These are phyloP conservation scores for Phalanger gymnotis DNA, from an alignment of 2,797 vertebrate genomes.

Conservation along the genomic window DNA sequence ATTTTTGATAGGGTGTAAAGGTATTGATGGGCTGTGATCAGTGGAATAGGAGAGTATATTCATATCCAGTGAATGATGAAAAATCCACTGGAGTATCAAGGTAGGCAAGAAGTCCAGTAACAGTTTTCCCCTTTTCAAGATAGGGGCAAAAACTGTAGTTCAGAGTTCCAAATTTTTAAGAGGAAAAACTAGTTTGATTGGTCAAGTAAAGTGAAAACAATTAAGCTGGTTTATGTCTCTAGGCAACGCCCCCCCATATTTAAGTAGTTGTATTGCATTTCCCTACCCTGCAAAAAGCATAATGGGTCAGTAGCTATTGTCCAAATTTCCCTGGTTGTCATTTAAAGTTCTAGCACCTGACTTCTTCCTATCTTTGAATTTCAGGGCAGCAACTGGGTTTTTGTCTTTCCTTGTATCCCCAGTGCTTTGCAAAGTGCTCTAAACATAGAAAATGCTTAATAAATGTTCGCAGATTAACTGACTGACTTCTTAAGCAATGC, in stretches of 20 bases:
- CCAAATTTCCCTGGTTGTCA: background rate
- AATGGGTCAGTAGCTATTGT: background rate
- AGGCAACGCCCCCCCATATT: background rate
- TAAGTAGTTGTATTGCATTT: background rate
- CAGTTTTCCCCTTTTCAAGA: constrained; percentile 48
- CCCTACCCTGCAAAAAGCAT: background rate
- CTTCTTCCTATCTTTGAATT: background rate
- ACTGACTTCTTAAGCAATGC: background rate
- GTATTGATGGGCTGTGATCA: background rate
- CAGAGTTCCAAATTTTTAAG: constrained; percentile 3
- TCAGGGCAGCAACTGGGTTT: background rate
- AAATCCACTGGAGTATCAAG: background rate
- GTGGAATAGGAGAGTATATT: background rate
- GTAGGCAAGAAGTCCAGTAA: background rate
- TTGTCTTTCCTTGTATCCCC: background rate
- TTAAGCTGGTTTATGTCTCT: background rate
- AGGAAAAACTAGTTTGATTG: background rate
- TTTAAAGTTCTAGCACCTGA: background rate
- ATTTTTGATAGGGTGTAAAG: background rate
- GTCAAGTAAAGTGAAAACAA: constrained; percentile 14
- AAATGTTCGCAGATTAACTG: background rate
- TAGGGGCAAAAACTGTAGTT: background rate
- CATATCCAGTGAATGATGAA: background rate
- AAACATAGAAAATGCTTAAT: background rate
- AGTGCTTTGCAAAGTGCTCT: background rate